A percentile compares a stretch with the other conserved stretches of the same genome.
These are phyloP conservation scores for Maccullochella peelii DNA, from an alignment of 2,113 vertebrate genomes.

Conservation along the genomic window DNA sequence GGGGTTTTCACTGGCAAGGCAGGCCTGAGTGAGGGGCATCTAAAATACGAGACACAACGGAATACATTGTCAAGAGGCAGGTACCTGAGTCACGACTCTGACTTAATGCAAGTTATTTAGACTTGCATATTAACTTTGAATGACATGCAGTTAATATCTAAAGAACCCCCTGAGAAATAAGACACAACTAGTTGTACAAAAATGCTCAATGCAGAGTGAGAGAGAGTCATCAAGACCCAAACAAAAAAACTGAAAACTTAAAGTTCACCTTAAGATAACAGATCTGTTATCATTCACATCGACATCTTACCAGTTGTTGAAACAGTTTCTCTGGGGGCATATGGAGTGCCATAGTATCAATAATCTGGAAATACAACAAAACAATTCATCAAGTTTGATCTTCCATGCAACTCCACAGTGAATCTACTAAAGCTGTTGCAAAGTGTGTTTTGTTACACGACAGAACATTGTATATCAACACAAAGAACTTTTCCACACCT, in stretches of 20 bases:
- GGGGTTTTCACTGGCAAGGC: conserved; percentile 84
- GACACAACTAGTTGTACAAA: no score
- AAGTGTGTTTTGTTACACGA: background rate
- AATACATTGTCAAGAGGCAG: background rate
- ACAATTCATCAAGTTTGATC: background rate
- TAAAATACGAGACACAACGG: conserved; percentile 45
- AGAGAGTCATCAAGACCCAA: background rate
- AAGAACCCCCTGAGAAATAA: no score
- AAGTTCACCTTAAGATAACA: no score
- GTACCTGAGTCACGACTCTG: background rate
- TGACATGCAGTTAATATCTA: no score
- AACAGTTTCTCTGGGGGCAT: conserved; percentile 92
- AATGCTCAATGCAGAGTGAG: background rate
- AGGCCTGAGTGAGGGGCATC: conserved; percentile 87
- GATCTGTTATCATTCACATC: background rate
- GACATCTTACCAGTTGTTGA: conserved; percentile 83
- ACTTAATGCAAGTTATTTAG: background rate
- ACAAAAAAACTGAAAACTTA: background rate
- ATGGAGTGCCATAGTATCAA: conserved; percentile 91
- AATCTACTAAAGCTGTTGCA: background rate
- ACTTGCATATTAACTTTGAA: no score
- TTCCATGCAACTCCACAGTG: background rate
- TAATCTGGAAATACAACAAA: conserved; percentile 81
- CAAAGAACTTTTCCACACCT: conserved; percentile 77
- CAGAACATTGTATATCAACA: background rate